A percentile compares a stretch with the other conserved stretches of the same genome.
phyloP scores from a whole-genome alignment of 2,797 vertebrate species.

The Pterois miles region DNA sequence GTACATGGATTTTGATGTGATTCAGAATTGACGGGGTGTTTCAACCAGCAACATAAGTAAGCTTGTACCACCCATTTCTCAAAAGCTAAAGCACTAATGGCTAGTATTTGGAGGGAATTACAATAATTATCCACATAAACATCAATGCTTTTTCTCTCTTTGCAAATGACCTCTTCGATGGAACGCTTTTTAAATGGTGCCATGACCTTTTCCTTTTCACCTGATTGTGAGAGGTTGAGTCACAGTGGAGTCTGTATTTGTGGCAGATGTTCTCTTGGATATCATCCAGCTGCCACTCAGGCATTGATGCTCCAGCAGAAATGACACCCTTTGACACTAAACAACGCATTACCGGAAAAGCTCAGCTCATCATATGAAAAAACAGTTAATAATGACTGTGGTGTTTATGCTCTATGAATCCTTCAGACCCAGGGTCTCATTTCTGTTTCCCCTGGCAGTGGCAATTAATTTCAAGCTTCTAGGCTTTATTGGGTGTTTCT shows the following conservation, averaged over 20 bases:
- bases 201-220: slow-evolving; percentile 58
- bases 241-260: slow-evolving; percentile 21
- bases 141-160: slow-evolving; percentile 72
- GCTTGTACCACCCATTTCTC: slow-evolving; percentile 66
- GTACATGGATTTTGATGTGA: slow-evolving; percentile 63
- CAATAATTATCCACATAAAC: slow-evolving; percentile 81
- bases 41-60: slow-evolving; percentile 70
- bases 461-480: slow-evolving; percentile 12
- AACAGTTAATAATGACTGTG: not conserved
- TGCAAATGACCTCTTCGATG: slow-evolving; percentile 68
- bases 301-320: slow-evolving; percentile 25
- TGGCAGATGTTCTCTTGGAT: slow-evolving; percentile 43
- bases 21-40: slow-evolving; percentile 68
- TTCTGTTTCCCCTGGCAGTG: not conserved
- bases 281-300: slow-evolving; percentile 41
- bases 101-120: slow-evolving; percentile 76
- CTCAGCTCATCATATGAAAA: not conserved
- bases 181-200: slow-evolving; percentile 58
- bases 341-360: slow-evolving; percentile 7
- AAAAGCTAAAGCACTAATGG: slow-evolving; percentile 73
- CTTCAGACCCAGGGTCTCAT: not conserved
- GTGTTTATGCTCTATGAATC: not conserved
- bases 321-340: not conserved
- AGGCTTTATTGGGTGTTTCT: slow-evolving; percentile 14
- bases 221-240: slow-evolving; percentile 51